Evolutionary conservation across 2,888 invertebrate species (phyloP).

Genomic region (Nomada ferruginata): DNA sequence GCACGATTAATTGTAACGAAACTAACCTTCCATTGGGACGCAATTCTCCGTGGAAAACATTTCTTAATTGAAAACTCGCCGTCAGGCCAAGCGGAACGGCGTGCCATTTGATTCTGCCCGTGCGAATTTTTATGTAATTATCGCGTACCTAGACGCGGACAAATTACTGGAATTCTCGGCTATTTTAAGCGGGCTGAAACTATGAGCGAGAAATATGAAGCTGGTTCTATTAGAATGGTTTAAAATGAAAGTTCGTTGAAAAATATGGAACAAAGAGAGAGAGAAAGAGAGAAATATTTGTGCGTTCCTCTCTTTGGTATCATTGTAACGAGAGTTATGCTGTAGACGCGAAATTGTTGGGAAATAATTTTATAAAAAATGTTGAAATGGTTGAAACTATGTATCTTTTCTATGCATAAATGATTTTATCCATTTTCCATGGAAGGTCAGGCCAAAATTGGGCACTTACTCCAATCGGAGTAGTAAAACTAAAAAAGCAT

Average conservation of each 20-base stretch:
- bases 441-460: no score
- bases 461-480: not conserved
- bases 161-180: slow-evolving; percentile 29
- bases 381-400: no score
- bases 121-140: slow-evolving; percentile 17
- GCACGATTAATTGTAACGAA: slow-evolving; percentile 68
- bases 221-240: no score
- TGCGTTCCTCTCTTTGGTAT: not conserved
- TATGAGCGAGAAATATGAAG: not conserved
- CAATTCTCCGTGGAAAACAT: slow-evolving; percentile 48
- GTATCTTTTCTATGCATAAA: no score
- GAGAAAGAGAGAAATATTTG: not conserved
- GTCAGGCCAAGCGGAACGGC: slow-evolving; percentile 22
- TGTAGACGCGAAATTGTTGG: not conserved
- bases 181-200: not conserved
- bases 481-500: not conserved
- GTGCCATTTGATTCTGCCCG: slow-evolving; percentile 12
- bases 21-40: slow-evolving; percentile 51
- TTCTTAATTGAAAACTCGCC: slow-evolving; percentile 58
- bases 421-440: no score
- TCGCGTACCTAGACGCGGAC: slow-evolving; percentile 10
- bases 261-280: not conserved
- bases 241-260: not conserved
- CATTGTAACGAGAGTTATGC: not conserved
- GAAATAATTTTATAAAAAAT: not conserved